Evolutionary conservation across 1,140 invertebrate genomes (phyloP).

Genomic region (Radopholus similis): DNA sequence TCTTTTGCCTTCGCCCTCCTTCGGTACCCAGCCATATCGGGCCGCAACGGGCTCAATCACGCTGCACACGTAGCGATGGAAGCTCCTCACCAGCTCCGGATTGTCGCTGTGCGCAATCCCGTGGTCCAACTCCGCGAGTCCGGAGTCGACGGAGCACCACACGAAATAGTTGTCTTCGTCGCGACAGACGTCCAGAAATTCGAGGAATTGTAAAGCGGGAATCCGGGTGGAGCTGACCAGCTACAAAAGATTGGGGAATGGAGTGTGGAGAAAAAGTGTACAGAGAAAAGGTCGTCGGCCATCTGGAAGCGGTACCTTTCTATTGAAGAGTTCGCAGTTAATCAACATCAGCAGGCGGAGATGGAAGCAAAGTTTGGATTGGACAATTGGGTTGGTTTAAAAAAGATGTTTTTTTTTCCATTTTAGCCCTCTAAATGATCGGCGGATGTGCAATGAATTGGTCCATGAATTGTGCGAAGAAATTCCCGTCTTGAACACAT

Average conservation of each 20-base stretch:
- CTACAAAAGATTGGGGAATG: conserved; percentile 1
- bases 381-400: no score
- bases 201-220: conserved; percentile 47
- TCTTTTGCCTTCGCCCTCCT: conserved; percentile 60
- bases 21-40: conserved; percentile 62
- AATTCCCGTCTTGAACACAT: no score
- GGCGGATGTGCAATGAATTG: no score
- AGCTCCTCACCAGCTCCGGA: conserved; percentile 54
- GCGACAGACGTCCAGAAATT: conserved; percentile 40
- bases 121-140: conserved; percentile 20
- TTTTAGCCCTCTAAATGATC: no score
- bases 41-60: conserved; percentile 60
- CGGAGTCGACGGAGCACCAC: conserved; percentile 45
- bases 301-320: no score
- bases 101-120: conserved; percentile 34
- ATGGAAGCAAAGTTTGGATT: no score
- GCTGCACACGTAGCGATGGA: conserved; percentile 57
- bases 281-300: no score
- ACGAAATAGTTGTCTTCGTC: conserved; percentile 56
- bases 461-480: no score
- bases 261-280: no score
- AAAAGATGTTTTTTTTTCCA: no score
- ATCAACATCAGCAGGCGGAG: no score
- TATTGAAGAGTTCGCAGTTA: no score
- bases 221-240: conserved; percentile 64